Conservation (phyloP, 2,888 invertebrate genomes). For the Neoascia interrupta region DNA sequence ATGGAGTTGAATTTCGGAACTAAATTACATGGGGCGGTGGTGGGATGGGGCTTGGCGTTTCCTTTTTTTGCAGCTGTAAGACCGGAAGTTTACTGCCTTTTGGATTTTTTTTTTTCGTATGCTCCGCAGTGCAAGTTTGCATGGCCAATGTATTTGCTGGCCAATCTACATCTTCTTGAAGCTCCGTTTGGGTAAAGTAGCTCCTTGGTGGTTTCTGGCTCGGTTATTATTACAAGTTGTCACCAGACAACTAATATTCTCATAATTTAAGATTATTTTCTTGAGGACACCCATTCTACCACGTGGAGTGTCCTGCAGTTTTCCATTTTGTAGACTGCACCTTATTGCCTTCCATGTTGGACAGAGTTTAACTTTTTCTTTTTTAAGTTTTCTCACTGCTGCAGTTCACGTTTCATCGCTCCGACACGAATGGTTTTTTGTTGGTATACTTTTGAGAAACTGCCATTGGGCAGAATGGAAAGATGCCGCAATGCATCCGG, state of each 20-base stretch:
- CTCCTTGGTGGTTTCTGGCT: constrained; percentile 34
- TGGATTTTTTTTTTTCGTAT: constrained; percentile 8
- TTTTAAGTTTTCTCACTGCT: constrained; percentile 44
- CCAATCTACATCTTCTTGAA: constrained; percentile 56
- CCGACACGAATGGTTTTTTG: constrained; percentile 36
- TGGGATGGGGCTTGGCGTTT: too few species aligned
- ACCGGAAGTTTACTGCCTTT: constrained; percentile 30
- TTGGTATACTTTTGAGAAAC: constrained; percentile 36
- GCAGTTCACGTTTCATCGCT: constrained; percentile 66
- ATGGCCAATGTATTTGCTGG: constrained; percentile 5
- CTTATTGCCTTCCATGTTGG: constrained; percentile 54
- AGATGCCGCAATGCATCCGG: constrained; percentile 56
- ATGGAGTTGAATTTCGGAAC: constrained; percentile 26
- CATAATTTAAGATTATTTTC: constrained; percentile 73
- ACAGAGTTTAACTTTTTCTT: constrained; percentile 15
- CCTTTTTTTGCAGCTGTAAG: neutral
- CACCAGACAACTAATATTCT: constrained; percentile 72
- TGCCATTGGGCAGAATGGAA: constrained; percentile 42
- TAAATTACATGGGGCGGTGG: constrained; percentile 35
- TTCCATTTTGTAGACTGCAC: constrained; percentile 44
- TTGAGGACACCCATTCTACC: constrained; percentile 26
- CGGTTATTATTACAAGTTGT: constrained; percentile 72
- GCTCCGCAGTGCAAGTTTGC: neutral
- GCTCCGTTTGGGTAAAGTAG: neutral
- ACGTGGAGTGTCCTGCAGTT: constrained; percentile 44